These are phyloP conservation scores for Bubo scandiacus DNA, from an alignment of 2,113 vertebrate species.

Conservation along the genomic window DNA sequence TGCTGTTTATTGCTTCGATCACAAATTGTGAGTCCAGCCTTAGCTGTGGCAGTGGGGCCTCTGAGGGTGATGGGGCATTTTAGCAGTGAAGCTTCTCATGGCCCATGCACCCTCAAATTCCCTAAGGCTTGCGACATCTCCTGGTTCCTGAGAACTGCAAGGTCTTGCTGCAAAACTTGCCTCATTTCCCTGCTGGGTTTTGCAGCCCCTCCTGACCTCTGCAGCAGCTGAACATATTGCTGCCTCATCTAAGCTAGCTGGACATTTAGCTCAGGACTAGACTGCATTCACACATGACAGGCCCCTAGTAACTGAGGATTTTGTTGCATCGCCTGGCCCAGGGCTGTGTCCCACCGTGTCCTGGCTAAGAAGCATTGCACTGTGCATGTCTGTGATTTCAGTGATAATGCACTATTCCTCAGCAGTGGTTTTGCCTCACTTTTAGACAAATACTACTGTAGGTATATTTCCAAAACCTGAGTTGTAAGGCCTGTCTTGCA, in stretches of 20 bases:
- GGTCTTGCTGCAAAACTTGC: background rate
- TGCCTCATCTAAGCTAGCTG: background rate
- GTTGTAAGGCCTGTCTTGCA: background rate
- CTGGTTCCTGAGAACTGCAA: background rate
- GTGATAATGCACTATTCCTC: background rate
- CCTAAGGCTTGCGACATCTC: background rate
- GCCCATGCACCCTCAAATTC: background rate
- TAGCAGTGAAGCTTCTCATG: background rate
- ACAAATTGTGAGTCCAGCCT: background rate
- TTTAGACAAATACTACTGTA: background rate
- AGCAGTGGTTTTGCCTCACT: background rate
- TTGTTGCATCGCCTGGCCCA: background rate
- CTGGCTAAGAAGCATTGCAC: background rate
- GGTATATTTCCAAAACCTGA: background rate
- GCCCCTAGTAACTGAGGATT: background rate
- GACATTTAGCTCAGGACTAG: background rate
- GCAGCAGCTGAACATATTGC: background rate
- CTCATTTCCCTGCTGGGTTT: background rate
- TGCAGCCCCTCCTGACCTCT: background rate
- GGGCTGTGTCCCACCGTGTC: background rate
- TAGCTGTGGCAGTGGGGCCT: background rate
- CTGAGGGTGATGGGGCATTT: background rate
- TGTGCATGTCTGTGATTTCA: background rate
- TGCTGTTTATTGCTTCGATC: background rate
- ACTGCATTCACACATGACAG: fast-evolving